Evolutionary conservation across 2,888 invertebrate species (phyloP), one percentile per base, ranked within the genome.

Genomic region (Pristionchus mayeri): DNA sequence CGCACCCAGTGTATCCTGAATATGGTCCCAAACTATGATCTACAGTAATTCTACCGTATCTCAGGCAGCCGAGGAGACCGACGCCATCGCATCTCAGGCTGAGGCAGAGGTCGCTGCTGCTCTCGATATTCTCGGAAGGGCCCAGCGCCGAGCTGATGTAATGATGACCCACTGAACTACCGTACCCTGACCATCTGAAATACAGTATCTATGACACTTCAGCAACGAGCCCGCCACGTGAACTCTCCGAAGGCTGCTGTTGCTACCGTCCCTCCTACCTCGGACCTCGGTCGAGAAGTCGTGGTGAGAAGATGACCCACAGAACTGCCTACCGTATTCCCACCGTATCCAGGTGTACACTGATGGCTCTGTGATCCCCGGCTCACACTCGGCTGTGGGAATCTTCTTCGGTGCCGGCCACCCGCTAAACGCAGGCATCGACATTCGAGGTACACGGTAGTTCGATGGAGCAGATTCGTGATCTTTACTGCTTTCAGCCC

Each of bases 331-430:
- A 67, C 67, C 67, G 67, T 37, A 37, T 9, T n/a, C n/a, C 37
- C 37, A 67, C 67, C 67, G 67, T 67, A 67, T 37, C 48, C 76
- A 76, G 76, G 76, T 76, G 76, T 76, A 50, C 76, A 76, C 76
- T 21, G 76, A 76, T 18, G 76, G 76, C 24, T 34, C 76, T 27
- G 44, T 44, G 13, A 44, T 50, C 16, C 24, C 76, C 16, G 76
- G 48, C 76, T 24, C 48, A 16, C 48, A 44, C 27, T 76, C 79
- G 18, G 50, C 79, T 54, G 37, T 79, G 34, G 79, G 79, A 21
- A n/a, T 79, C 18, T 79, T 40, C 54, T 79, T 79, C 37, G 79
- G 79, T 18, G 37, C 79, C 79, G 54, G 54, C 37, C 30, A 79
- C 37, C 52, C 54, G 79, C 50, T 34, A 18, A 79, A 79, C n/a